Percentiles rank a stretch among this genome's conserved stretches.
Evolutionary conservation across 2,113 vertebrate species (phyloP).

Genomic region (Pionites leucogaster): DNA sequence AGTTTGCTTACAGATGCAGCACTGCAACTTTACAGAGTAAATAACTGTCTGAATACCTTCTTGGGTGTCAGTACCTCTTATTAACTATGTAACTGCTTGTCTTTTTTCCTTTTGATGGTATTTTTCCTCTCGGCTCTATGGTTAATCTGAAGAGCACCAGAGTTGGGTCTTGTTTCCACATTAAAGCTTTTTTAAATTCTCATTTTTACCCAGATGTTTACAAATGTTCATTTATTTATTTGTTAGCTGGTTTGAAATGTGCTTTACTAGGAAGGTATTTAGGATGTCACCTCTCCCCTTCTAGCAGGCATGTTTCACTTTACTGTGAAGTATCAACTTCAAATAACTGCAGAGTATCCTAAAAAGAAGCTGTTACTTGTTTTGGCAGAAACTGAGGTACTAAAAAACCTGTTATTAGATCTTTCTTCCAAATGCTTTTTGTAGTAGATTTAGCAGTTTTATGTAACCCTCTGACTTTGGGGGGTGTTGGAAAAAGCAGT

Average conservation of each 20-base stretch:
- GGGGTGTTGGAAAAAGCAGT: background rate
- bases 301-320: background rate
- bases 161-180: background rate
- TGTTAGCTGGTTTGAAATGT: background rate
- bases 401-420: background rate
- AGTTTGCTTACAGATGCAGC: background rate
- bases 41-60: background rate
- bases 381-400: background rate
- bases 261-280: background rate
- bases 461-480: background rate
- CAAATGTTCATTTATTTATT: background rate
- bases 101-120: background rate
- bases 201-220: background rate
- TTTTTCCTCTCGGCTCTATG: background rate
- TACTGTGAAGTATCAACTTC: background rate
- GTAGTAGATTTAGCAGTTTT: background rate
- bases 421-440: background rate
- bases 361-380: background rate
- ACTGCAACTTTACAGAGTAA: background rate
- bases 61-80: fast-evolving
- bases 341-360: background rate
- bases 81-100: background rate
- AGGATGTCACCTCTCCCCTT: background rate
- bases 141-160: background rate
- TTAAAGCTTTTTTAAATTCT: background rate